Evolutionary conservation across 2,797 vertebrate species (phyloP).

Genomic region (Pseudochaenichthys georgianus): DNA sequence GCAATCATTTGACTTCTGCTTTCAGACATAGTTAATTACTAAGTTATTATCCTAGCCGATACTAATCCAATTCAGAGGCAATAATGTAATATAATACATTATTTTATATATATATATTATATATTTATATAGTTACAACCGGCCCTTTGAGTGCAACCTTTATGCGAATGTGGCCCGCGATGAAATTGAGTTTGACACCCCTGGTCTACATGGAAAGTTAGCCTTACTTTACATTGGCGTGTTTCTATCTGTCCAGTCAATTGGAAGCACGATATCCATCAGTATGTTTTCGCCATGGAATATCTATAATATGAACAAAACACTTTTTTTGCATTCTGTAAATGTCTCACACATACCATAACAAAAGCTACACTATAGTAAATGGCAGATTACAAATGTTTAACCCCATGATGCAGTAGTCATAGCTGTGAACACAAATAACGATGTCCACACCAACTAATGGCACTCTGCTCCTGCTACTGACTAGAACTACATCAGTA

Average conservation of each 20-base stretch:
- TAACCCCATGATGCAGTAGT: not conserved
- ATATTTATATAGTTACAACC: too few relatives aligned
- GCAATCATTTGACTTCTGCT: too few relatives aligned
- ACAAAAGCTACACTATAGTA: not conserved
- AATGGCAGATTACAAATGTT: not conserved
- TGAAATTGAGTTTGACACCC: too few relatives aligned
- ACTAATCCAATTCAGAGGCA: too few relatives aligned
- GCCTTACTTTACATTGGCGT: constrained; percentile 15
- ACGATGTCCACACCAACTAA: not conserved
- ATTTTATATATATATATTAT: too few relatives aligned
- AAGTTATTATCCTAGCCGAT: too few relatives aligned
- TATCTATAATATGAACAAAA: not conserved
- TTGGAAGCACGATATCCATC: not conserved
- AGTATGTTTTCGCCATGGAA: not conserved
- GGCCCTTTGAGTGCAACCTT: too few relatives aligned
- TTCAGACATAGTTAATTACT: too few relatives aligned
- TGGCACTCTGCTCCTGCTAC: not conserved
- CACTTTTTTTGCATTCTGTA: not conserved
- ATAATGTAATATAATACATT: too few relatives aligned
- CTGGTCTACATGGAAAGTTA: not conserved
- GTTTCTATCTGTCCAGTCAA: constrained; percentile 11
- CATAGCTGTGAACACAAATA: not conserved
- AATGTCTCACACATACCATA: not conserved
- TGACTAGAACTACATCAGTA: not conserved
- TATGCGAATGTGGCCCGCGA: too few relatives aligned